These are phyloP conservation scores for Aegotheles bennettii DNA, from an alignment of 2,113 vertebrate species.

Conservation along the genomic window DNA sequence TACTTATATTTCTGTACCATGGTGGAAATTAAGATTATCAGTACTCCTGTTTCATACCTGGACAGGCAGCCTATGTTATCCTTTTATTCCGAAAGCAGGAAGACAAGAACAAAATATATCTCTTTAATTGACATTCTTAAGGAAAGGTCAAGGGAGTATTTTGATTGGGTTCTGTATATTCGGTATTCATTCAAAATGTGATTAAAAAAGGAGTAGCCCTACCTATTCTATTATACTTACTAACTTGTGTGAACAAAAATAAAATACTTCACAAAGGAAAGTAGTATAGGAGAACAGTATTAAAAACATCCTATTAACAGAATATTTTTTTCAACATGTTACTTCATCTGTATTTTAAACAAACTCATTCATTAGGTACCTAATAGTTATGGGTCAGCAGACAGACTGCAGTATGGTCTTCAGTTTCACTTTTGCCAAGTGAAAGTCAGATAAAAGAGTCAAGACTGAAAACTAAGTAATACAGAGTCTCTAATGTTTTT, in stretches of 20 bases:
- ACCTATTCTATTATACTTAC: neutral
- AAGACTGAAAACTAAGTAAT: neutral
- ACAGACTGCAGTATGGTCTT: neutral
- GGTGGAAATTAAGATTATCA: neutral
- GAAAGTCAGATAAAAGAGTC: neutral
- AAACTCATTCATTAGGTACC: fast-evolving
- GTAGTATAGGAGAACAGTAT: neutral
- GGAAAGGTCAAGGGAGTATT: neutral
- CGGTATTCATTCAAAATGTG: neutral
- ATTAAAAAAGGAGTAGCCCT: neutral
- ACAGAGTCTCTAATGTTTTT: neutral
- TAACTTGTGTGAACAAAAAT: neutral
- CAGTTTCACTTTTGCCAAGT: neutral
- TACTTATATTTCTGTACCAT: neutral
- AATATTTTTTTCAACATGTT: neutral
- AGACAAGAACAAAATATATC: neutral
- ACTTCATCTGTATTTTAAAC: neutral
- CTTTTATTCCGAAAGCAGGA: neutral
- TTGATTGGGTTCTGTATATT: neutral
- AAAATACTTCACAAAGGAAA: neutral
- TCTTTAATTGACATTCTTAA: neutral
- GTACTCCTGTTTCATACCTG: neutral
- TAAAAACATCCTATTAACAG: neutral
- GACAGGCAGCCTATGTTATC: neutral
- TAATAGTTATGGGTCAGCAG: neutral